A percentile compares a stretch with the other conserved stretches of the same genome.
phyloP scores from a whole-genome alignment of 2,113 vertebrate genomes.

The Noturus placidus region DNA sequence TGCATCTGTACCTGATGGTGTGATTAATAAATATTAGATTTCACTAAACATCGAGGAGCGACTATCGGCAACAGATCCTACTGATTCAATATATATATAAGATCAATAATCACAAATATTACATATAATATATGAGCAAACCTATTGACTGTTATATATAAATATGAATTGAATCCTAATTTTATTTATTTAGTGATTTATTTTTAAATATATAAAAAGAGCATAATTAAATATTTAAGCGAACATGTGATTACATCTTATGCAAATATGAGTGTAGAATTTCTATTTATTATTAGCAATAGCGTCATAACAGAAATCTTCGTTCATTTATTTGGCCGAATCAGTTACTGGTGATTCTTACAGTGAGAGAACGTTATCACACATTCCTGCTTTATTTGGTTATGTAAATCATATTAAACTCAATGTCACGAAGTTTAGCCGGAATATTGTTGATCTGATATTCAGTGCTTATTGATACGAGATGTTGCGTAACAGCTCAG shows the following conservation, averaged over 20 bases:
- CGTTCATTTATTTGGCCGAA: background rate
- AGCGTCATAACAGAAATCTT: background rate
- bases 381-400: background rate
- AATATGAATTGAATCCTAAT: background rate
- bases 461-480: background rate
- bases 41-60: background rate
- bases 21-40: slow-evolving; percentile 57
- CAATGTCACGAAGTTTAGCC: background rate
- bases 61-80: background rate
- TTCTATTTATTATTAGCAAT: background rate
- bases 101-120: slow-evolving; percentile 22
- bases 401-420: background rate
- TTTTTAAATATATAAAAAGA: background rate
- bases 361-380: background rate
- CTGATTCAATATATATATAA: background rate
- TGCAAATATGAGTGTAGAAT: background rate
- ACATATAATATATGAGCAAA: background rate
- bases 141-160: background rate
- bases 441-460: background rate
- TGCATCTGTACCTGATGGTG: slow-evolving; percentile 17
- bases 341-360: background rate
- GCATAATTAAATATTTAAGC: background rate
- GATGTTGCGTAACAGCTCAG: background rate
- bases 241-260: background rate
- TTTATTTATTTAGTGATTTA: slow-evolving; percentile 13